These are phyloP conservation scores for Hyles lineata DNA, from an alignment of 2,888 invertebrate genomes.

Conservation along the genomic window DNA sequence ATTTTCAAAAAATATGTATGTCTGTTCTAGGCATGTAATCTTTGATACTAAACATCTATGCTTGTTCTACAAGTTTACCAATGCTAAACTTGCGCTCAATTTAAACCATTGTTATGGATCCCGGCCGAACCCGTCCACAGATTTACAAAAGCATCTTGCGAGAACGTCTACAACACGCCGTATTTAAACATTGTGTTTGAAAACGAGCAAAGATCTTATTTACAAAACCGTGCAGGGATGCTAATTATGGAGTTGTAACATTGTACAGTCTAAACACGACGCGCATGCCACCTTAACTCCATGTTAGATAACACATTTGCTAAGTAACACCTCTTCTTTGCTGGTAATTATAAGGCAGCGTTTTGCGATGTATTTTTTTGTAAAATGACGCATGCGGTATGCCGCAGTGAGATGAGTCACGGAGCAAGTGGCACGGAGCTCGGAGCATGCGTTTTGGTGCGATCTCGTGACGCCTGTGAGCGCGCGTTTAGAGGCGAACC, in stretches of 20 bases:
- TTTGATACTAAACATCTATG: not conserved
- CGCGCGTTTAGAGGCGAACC: constrained; percentile 21
- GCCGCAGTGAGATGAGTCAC: constrained; percentile 6
- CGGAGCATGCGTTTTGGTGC: not conserved
- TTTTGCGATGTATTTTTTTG: not conserved
- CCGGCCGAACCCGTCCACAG: not conserved
- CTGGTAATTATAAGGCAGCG: not conserved
- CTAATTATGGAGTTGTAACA: constrained; percentile 6
- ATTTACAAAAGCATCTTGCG: not conserved
- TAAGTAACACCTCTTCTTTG: not conserved
- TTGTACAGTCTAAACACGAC: not conserved
- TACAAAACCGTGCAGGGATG: not conserved
- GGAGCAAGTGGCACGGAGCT: not conserved
- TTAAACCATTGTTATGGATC: no score
- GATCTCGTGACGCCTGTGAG: constrained; percentile 12
- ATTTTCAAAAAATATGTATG: no score
- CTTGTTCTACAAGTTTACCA: not conserved
- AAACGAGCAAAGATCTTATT: not conserved
- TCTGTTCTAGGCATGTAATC: not conserved
- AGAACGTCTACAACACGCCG: not conserved
- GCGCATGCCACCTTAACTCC: not conserved
- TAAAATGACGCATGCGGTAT: constrained; percentile 1
- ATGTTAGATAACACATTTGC: not conserved
- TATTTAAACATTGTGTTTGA: not conserved
- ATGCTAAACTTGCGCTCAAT: no score